Evolutionary conservation across 30 jellyfish, hydroid and myxozoan genomes (phyloP).

Genomic region (Aurelia sp.): DNA sequence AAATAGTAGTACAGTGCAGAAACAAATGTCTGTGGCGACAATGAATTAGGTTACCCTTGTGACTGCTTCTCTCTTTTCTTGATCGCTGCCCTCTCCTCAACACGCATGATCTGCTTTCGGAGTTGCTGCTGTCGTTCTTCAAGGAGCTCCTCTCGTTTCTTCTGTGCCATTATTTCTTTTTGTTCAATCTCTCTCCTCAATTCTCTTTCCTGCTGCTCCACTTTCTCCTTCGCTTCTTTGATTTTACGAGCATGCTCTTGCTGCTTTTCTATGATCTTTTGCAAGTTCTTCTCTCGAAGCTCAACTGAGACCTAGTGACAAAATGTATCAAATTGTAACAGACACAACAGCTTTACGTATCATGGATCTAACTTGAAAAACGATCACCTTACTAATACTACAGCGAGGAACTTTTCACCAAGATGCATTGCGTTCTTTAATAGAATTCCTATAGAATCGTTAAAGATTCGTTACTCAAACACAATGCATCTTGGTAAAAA

Average conservation of each 20-base stretch:
- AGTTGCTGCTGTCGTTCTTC: slow-evolving; percentile 15
- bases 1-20: not conserved
- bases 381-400: too few relatives aligned
- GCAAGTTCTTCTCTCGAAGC: slow-evolving; percentile 37
- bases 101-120: slow-evolving; percentile 38
- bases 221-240: slow-evolving; percentile 36
- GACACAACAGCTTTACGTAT: too few relatives aligned
- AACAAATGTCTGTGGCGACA: not conserved
- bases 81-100: slow-evolving; percentile 1
- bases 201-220: slow-evolving; percentile 50
- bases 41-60: slow-evolving; percentile 22
- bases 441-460: too few relatives aligned
- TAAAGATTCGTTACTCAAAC: too few relatives aligned
- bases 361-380: too few relatives aligned
- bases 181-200: slow-evolving; percentile 38
- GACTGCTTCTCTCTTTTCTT: slow-evolving; percentile 54
- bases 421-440: too few relatives aligned
- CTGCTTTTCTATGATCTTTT: slow-evolving; percentile 33
- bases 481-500: too few relatives aligned
- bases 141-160: slow-evolving; percentile 33
- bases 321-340: too few relatives aligned
- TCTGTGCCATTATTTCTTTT: slow-evolving; percentile 47
- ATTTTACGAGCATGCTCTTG: slow-evolving; percentile 38
- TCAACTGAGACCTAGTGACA: slow-evolving; percentile 33
- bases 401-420: too few relatives aligned